Evolutionary conservation across 30 jellyfish, hydroid and myxozoan genomes (phyloP).

Genomic region (Chironex yamaguchii): DNA sequence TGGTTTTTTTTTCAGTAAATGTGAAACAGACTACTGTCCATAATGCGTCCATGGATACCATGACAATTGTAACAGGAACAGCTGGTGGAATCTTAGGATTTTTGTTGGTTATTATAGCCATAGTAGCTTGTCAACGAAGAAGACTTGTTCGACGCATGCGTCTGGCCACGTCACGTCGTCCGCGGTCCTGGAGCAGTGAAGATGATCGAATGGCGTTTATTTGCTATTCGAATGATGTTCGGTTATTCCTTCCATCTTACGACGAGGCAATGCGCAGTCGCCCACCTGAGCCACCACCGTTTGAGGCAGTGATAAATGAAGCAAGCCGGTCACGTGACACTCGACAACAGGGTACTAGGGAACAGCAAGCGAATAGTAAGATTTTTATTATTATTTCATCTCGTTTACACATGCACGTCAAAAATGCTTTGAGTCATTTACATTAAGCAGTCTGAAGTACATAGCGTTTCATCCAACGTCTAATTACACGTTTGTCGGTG

Average conservation of each 20-base stretch:
- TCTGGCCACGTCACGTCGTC: constrained; percentile 62
- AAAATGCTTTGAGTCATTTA: too few species aligned
- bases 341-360: too few species aligned
- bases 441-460: too few species aligned
- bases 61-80: constrained; percentile 92
- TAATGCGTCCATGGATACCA: constrained; percentile 75
- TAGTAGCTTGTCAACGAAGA: constrained; percentile 93
- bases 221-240: constrained; percentile 86
- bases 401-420: too few species aligned
- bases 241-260: constrained; percentile 87
- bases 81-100: constrained; percentile 92
- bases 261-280: constrained; percentile 94
- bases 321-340: too few species aligned
- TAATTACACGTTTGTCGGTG: too few species aligned
- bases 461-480: too few species aligned
- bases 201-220: constrained; percentile 87
- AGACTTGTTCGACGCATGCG: constrained; percentile 86
- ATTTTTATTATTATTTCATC: too few species aligned
- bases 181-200: constrained; percentile 56
- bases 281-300: constrained; percentile 86
- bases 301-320: constrained; percentile 57
- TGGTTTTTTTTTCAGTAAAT: not conserved
- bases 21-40: constrained; percentile 31
- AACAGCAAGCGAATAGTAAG: too few species aligned
- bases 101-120: constrained; percentile 74